Evolutionary conservation across 2,797 vertebrate genomes (phyloP).

Genomic region (Salmo trutta): DNA sequence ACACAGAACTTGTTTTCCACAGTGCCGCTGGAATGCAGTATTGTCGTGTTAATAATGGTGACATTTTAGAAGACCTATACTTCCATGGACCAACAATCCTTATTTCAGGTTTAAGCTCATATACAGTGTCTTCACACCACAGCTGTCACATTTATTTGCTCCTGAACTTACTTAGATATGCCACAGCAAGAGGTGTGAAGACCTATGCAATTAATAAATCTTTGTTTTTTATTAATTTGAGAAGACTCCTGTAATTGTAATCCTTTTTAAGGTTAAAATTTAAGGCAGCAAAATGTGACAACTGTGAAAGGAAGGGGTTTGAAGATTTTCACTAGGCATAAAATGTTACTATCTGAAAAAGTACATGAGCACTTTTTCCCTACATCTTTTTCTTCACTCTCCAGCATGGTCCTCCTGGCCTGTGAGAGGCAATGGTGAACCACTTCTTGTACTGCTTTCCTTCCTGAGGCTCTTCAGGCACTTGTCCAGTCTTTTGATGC

Average conservation of each 20-base stretch:
- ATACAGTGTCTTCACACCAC: too few relatives aligned
- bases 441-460: constrained; percentile 51
- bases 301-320: neutral
- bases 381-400: constrained; percentile 31
- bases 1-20: too few relatives aligned
- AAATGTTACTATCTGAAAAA: neutral
- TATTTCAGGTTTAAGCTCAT: neutral
- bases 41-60: neutral
- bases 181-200: too few relatives aligned
- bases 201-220: too few relatives aligned
- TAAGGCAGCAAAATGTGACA: neutral
- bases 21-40: too few relatives aligned
- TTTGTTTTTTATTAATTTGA: neutral
- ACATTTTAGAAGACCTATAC: neutral
- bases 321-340: neutral
- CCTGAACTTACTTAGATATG: too few relatives aligned
- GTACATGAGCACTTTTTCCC: neutral
- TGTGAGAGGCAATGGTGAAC: neutral
- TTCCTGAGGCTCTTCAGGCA: constrained; percentile 85
- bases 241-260: neutral
- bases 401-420: constrained; percentile 31
- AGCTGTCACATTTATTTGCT: too few relatives aligned
- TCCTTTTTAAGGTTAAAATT: neutral
- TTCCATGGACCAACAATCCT: neutral
- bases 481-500: constrained; percentile 91